Conservation (phyloP, 2,888 invertebrate species). For the Carterocephalus palaemon region DNA sequence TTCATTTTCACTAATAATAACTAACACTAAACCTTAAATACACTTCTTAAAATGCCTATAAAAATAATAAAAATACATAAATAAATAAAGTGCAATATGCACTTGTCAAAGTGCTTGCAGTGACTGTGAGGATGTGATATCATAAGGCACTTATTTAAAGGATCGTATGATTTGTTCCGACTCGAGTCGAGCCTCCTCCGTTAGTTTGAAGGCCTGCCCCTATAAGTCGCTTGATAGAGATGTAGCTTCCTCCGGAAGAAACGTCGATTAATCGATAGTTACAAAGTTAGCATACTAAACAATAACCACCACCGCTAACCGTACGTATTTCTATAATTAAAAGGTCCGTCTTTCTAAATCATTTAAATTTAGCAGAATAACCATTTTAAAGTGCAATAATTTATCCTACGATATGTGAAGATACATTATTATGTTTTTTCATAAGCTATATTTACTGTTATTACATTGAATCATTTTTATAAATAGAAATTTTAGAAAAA, state of each 20-base stretch:
- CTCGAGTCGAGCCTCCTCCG: conserved; percentile 58
- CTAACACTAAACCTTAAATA: neutral
- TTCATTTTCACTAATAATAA: conserved; percentile 49
- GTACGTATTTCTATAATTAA: too few species aligned
- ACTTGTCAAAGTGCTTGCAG: conserved; percentile 18
- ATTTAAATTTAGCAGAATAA: too few species aligned
- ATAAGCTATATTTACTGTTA: too few species aligned
- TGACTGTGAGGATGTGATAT: conserved; percentile 48
- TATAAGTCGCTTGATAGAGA: conserved; percentile 55
- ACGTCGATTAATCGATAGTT: too few species aligned
- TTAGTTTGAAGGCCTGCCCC: conserved; percentile 70
- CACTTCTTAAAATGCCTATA: conserved; percentile 39
- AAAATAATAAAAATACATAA: conserved; percentile 38
- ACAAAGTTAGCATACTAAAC: too few species aligned
- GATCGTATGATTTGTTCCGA: conserved; percentile 68
- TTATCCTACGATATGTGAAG: too few species aligned
- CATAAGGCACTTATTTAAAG: conserved; percentile 68
- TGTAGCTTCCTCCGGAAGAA: conserved; percentile 5
- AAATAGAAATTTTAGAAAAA: too few species aligned
- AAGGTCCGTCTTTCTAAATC: too few species aligned
- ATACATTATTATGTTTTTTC: too few species aligned
- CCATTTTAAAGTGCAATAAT: too few species aligned
- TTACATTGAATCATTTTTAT: too few species aligned
- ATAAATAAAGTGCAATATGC: conserved; percentile 30
- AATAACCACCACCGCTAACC: too few species aligned